Evolutionary conservation across 2,797 vertebrate genomes (phyloP).

Genomic region (Alcedo quadribrachys): DNA sequence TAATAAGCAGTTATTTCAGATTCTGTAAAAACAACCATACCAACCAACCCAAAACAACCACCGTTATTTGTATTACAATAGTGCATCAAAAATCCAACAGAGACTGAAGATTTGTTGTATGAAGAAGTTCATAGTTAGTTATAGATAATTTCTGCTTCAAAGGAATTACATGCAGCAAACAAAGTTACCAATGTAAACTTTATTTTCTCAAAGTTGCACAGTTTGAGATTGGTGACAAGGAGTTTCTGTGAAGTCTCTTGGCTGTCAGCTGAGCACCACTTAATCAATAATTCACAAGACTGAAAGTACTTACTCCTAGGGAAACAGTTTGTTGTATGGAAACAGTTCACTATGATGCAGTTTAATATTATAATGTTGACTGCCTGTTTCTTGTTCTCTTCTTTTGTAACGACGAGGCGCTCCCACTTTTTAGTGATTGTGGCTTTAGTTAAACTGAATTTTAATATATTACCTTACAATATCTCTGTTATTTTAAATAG

Average conservation of each 20-base stretch:
- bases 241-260: neutral
- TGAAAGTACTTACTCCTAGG: neutral
- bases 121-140: neutral
- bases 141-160: neutral
- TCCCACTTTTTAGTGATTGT: neutral
- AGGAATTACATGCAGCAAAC: neutral
- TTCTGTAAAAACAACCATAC: neutral
- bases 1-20: neutral
- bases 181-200: neutral
- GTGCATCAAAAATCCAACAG: neutral
- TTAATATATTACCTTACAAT: neutral
- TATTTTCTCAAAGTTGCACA: neutral
- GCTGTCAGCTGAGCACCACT: neutral
- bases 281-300: neutral
- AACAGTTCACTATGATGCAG: accelerated
- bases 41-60: neutral
- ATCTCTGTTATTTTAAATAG: neutral
- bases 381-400: neutral
- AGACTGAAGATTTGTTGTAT: neutral
- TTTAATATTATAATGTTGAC: neutral
- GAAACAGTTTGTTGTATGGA: neutral
- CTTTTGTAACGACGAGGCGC: accelerated
- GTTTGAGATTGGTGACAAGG: neutral
- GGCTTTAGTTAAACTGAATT: neutral
- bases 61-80: neutral